Base-by-base conservation (phyloP, 2,113 vertebrate species). In the Halichoerus grypus region DNA sequence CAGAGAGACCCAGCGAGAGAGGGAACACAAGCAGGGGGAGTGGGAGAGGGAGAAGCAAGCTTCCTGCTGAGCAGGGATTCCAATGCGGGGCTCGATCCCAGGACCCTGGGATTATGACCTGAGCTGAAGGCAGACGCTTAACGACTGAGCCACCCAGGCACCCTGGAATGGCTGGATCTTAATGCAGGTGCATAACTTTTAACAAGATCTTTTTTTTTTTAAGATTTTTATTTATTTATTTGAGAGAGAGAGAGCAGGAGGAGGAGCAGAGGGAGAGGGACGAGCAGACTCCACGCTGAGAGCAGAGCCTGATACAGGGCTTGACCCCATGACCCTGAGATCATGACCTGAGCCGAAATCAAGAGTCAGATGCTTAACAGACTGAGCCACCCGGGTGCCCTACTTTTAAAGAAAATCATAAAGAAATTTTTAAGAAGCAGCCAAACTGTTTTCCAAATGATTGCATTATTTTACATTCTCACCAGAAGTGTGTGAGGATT, bases 341-440 rank as follows among this genome's bases (percentile, higher is more conserved):
- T 69, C 65, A n/a, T 69, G 67, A 69, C 67, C 67, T 69, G 67
- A 69, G 33, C 33, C 8, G 8, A 69, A 69, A 21, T 69, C 67
- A 69, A 69, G 33, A 69, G 18, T 69, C 67, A 69, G 18, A n/a
- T 36, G 16, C 3, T 69, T n/a, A 69, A 69, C 33, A n/a, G 33
- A 69, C 65, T 36, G 67, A 36, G 67, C 33, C 16, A 36, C 67
- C 67, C 19, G 33, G 16, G 33, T 21, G 33, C 65, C 65, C 65
- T 33, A 88, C 79, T 89, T 89, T 72, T 72, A 65, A 92, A 28
- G 57, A 49, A 59, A n/a, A 91, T 55, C 26, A 80, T 89, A 59
- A 79, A 31, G 9, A 84, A 72, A 42, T 80, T 72, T 91, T 69
- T 21, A 82, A 88, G 67, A 94, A 87, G 57, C 26, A 82, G 36